A percentile compares a stretch with the other conserved stretches of the same genome.
These are phyloP conservation scores for Pachyseris speciosa DNA, from an alignment of 64 coral and sea anemone species.

Conservation along the genomic window DNA sequence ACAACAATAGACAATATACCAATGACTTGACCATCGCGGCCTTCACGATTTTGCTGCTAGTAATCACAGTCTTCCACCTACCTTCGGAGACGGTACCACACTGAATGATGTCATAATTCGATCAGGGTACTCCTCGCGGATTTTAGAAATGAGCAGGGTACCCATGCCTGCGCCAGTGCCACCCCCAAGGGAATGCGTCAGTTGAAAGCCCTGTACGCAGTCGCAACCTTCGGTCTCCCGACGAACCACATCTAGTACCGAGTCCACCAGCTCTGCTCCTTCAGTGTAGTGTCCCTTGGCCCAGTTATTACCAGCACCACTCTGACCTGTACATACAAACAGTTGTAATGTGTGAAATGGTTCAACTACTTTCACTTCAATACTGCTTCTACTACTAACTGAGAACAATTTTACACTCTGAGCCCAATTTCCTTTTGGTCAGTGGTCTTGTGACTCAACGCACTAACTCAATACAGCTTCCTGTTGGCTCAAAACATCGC, in stretches of 20 bases:
- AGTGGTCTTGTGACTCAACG: too few relatives aligned
- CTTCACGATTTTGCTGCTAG: too few relatives aligned
- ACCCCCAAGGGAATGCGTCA: constrained; percentile 71
- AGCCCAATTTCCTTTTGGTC: too few relatives aligned
- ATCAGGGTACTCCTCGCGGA: constrained; percentile 71
- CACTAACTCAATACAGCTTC: too few relatives aligned
- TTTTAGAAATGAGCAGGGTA: constrained; percentile 64
- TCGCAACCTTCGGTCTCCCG: constrained; percentile 62
- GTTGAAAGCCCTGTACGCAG: constrained; percentile 70
- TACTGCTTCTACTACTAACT: too few relatives aligned
- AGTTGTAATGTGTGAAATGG: neutral
- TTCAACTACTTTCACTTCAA: too few relatives aligned
- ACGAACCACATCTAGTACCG: constrained; percentile 57
- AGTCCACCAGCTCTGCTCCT: constrained; percentile 67
- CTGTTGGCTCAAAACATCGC: too few relatives aligned
- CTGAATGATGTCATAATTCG: constrained; percentile 69
- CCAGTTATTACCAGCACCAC: constrained; percentile 75
- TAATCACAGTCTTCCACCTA: neutral
- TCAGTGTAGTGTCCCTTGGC: constrained; percentile 75
- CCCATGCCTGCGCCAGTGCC: constrained; percentile 72
- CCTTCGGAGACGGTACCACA: constrained; percentile 66
- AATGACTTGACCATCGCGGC: too few relatives aligned
- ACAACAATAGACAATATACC: too few relatives aligned
- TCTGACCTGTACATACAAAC: constrained; percentile 36
- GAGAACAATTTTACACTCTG: too few relatives aligned